Percentiles rank a stretch among this genome's conserved stretches.
phyloP scores from a whole-genome alignment of 2,797 vertebrate genomes.

The Chaetophractus vellerosus region DNA sequence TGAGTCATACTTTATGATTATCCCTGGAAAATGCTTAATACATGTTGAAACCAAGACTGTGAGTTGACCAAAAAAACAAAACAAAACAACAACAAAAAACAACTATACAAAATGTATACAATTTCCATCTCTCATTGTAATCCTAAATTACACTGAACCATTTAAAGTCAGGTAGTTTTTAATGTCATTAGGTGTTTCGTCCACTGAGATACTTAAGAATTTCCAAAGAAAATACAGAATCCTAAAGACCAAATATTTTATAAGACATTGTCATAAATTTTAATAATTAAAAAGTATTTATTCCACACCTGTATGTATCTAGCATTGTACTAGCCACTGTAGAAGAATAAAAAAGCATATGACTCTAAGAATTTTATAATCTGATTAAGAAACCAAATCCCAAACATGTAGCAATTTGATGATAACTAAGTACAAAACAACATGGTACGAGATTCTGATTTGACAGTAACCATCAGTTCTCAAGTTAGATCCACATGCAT shows the following conservation, averaged over 20 bases:
- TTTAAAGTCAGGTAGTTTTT: background rate
- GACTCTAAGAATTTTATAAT: conserved; percentile 27
- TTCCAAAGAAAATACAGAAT: conserved; percentile 33
- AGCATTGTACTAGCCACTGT: background rate
- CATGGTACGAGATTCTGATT: background rate
- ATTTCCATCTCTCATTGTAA: background rate
- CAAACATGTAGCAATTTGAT: background rate
- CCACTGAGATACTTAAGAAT: background rate
- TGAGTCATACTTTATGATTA: background rate
- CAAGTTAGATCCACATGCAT: background rate
- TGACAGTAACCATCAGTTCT: background rate
- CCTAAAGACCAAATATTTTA: background rate
- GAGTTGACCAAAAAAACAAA: background rate
- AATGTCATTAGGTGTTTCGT: background rate
- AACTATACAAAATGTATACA: background rate
- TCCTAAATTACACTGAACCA: background rate
- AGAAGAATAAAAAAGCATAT: background rate
- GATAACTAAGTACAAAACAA: background rate
- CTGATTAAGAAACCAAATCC: conserved; percentile 5
- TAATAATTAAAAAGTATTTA: conserved; percentile 13
- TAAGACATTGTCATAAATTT: background rate
- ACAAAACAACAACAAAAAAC: background rate
- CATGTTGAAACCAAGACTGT: background rate
- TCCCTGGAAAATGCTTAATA: background rate
- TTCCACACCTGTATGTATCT: background rate